These are phyloP conservation scores for Burhinus bistriatus DNA, from an alignment of 2,113 vertebrate genomes.

Conservation along the genomic window DNA sequence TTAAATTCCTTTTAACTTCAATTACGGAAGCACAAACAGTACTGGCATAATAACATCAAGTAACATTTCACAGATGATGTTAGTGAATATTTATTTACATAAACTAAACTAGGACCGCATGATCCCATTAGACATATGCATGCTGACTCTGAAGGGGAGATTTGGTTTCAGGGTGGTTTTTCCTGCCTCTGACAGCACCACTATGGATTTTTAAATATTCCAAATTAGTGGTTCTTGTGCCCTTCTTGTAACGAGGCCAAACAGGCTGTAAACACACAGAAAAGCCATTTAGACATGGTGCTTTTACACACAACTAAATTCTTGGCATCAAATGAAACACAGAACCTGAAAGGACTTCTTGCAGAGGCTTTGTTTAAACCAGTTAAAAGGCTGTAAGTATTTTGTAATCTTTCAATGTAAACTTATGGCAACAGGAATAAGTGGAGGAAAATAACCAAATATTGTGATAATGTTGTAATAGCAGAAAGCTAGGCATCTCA, in stretches of 20 bases:
- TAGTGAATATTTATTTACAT: neutral
- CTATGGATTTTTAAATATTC: neutral
- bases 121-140: neutral
- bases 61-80: neutral
- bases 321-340: neutral
- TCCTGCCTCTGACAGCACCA: neutral
- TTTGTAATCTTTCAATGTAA: neutral
- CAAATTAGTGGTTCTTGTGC: neutral
- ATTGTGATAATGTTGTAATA: neutral
- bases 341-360: neutral
- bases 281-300: neutral
- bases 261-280: neutral
- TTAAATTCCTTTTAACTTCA: neutral
- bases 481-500: neutral
- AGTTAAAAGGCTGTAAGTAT: neutral
- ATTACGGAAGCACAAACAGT: neutral
- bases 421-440: neutral
- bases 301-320: neutral
- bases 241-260: neutral
- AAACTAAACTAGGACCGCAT: neutral
- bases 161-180: neutral
- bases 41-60: constrained; percentile 7
- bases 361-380: neutral
- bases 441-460: neutral
- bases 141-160: neutral